phyloP scores from a whole-genome alignment of 2,888 invertebrate species.

The Myathropa florea region DNA sequence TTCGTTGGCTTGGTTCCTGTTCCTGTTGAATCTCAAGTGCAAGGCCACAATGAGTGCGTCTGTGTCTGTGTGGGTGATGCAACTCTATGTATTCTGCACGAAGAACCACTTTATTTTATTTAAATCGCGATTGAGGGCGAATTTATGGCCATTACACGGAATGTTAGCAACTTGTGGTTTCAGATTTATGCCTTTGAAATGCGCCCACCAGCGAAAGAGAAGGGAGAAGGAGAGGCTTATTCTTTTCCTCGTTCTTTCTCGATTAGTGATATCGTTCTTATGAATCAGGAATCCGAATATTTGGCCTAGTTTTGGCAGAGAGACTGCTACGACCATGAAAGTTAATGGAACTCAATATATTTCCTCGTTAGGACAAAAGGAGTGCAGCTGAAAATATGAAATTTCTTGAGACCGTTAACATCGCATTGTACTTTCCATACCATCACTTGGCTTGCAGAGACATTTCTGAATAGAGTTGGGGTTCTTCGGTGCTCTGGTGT shows the following conservation, averaged over 20 bases:
- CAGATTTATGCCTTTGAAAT: conserved; percentile 56
- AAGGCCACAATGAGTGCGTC: conserved; percentile 40
- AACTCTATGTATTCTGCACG: conserved; percentile 2
- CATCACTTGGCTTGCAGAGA: background rate
- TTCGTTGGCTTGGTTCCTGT: conserved; percentile 20
- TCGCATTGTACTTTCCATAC: conserved; percentile 15
- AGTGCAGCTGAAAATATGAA: background rate
- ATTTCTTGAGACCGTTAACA: background rate
- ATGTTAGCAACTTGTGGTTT: conserved; percentile 67
- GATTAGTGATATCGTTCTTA: conserved; percentile 35
- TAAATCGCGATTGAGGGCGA: conserved; percentile 67
- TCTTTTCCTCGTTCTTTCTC: background rate
- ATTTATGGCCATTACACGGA: conserved; percentile 66
- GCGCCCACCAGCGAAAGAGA: too few relatives aligned
- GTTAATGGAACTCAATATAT: conserved; percentile 42
- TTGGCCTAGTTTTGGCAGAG: conserved; percentile 40
- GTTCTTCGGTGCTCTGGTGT: background rate
- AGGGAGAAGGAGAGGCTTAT: background rate
- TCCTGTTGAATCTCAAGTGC: conserved; percentile 69
- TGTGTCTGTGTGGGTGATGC: conserved; percentile 1
- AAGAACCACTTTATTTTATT: conserved; percentile 63
- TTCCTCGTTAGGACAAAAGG: conserved; percentile 23
- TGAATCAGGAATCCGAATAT: conserved; percentile 32
- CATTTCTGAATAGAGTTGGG: background rate
- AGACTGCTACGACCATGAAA: conserved; percentile 13